Conservation (phyloP, 2,113 vertebrate species). For the Microtus ochrogaster region DNA sequence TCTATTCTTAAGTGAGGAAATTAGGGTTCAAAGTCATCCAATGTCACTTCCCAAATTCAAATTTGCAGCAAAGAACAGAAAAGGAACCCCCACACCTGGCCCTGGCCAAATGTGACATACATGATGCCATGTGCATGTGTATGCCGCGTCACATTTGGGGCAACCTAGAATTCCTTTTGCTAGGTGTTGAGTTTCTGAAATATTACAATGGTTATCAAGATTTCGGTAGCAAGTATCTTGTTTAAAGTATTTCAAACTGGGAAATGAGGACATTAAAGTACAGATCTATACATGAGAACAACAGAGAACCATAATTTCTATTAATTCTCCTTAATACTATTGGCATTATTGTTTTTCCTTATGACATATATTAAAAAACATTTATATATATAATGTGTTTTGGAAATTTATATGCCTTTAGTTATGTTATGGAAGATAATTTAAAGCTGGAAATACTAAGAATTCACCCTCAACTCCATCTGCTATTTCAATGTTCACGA, state of each 20-base stretch:
- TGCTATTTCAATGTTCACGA: neutral
- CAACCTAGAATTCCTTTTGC: neutral
- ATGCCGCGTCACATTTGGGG: no score
- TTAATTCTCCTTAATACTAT: neutral
- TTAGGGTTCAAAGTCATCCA: neutral
- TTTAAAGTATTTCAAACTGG: neutral
- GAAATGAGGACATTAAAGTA: neutral
- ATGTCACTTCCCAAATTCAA: neutral
- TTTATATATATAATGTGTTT: neutral
- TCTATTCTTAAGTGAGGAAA: neutral
- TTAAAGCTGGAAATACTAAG: neutral
- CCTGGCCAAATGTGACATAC: neutral
- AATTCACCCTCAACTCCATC: neutral
- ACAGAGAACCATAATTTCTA: neutral
- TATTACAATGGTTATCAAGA: neutral
- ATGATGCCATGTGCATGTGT: neutral
- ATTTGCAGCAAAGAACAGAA: neutral
- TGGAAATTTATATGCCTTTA: neutral
- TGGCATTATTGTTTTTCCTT: conserved; percentile 1
- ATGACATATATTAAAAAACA: conserved; percentile 13
- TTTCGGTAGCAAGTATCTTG: neutral
- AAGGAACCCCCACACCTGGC: neutral
- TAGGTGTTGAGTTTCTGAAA: conserved; percentile 21
- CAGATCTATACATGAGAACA: neutral
- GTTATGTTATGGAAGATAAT: neutral